Evolutionary conservation across 92 coral and sea anemone genomes (phyloP).

Genomic region (Paramuricea clavata): DNA sequence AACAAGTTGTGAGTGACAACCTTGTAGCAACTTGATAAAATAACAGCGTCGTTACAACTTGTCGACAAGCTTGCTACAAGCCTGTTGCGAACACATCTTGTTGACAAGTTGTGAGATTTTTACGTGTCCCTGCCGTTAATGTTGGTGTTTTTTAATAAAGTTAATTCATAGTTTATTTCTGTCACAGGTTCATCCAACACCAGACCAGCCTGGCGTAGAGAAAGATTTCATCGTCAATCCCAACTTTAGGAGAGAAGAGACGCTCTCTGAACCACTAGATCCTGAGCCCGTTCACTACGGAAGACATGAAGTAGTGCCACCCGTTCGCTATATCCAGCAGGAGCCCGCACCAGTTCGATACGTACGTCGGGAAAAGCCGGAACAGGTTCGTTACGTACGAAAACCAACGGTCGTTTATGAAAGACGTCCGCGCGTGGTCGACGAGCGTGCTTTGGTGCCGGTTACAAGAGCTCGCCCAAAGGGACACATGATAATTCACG

Average conservation of each 20-base stretch:
- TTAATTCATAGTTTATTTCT: not conserved
- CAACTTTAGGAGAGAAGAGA: not conserved
- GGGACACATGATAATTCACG: not conserved
- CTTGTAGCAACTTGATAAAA: too few relatives aligned
- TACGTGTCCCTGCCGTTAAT: too few relatives aligned
- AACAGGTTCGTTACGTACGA: conserved; percentile 4
- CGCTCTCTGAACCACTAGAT: not conserved
- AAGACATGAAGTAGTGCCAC: not conserved
- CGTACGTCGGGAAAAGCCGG: not conserved
- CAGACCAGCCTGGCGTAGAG: not conserved
- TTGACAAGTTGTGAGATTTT: not conserved
- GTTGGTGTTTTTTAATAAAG: too few relatives aligned
- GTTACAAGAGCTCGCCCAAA: not conserved
- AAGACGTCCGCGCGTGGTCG: not conserved
- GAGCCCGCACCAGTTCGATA: not conserved
- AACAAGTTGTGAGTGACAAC: too few relatives aligned
- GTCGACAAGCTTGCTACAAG: too few relatives aligned
- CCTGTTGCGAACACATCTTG: too few relatives aligned
- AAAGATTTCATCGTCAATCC: conserved; percentile 5
- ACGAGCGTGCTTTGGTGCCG: not conserved
- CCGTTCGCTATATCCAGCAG: not conserved
- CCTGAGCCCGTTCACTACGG: not conserved
- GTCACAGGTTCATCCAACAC: not conserved
- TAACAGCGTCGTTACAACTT: too few relatives aligned
- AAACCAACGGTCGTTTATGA: not conserved